Evolutionary conservation across 1,140 invertebrate species (phyloP).

Genomic region (Pseudomyrmex cubaensis): DNA sequence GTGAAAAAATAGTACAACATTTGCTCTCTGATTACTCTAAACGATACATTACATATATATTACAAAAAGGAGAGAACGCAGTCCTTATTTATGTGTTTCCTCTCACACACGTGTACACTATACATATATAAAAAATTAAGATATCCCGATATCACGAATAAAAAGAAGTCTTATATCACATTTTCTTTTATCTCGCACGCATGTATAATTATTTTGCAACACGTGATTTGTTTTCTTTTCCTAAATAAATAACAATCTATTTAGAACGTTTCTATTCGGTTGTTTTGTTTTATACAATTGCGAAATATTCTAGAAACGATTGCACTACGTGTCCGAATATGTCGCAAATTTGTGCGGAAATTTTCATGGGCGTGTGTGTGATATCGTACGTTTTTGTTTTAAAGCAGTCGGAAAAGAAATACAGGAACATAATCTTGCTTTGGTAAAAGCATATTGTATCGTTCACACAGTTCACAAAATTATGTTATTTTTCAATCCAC

Average conservation of each 20-base stretch:
- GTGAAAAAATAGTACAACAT: conserved; percentile 54
- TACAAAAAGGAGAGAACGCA: conserved; percentile 16
- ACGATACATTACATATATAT: conserved; percentile 23
- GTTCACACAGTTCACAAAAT: background rate
- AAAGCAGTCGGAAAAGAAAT: background rate
- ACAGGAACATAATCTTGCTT: conserved; percentile 19
- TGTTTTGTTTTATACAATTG: too few relatives aligned
- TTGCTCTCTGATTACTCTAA: conserved; percentile 10
- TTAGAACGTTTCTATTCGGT: too few relatives aligned
- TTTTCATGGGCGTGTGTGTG: background rate
- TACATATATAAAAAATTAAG: conserved; percentile 1
- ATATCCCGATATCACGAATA: background rate
- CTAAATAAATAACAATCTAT: too few relatives aligned
- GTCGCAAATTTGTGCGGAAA: conserved; percentile 6
- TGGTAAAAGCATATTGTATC: conserved; percentile 5
- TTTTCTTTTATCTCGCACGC: background rate
- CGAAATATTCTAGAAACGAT: too few relatives aligned
- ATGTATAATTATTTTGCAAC: too few relatives aligned
- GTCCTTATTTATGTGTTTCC: conserved; percentile 2
- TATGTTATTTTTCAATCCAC: background rate
- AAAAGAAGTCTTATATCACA: conserved; percentile 1
- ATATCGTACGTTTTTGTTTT: too few relatives aligned
- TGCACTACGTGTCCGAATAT: background rate
- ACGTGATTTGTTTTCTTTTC: too few relatives aligned
- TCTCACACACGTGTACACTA: background rate